Conservation (phyloP, 2,888 invertebrate genomes). For the Agriotes lineatus region DNA sequence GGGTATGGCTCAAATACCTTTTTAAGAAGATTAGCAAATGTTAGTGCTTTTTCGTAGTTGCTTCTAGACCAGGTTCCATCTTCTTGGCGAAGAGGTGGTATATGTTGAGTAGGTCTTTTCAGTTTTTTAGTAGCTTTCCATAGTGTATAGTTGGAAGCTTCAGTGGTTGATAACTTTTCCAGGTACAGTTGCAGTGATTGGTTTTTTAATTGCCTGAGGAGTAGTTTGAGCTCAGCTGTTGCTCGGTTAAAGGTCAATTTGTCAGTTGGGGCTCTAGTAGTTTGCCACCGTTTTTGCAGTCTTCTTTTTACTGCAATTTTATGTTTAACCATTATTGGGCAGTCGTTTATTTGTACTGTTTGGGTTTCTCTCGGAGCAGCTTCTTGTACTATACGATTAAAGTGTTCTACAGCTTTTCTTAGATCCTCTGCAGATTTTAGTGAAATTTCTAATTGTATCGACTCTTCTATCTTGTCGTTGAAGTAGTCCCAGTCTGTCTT, state of each 20-base stretch:
- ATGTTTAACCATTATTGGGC: background rate
- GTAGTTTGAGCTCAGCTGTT: background rate
- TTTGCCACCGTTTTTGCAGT: too few species aligned
- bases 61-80: too few species aligned
- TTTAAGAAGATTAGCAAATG: background rate
- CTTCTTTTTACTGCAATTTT: background rate
- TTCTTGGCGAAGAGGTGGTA: too few species aligned
- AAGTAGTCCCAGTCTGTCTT: background rate
- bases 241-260: constrained; percentile 3
- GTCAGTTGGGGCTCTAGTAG: constrained; percentile 8
- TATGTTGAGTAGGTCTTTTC: too few species aligned
- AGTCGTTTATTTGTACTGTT: background rate
- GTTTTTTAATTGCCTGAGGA: too few species aligned
- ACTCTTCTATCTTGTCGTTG: background rate
- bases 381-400: background rate
- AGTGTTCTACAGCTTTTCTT: too few species aligned
- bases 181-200: too few species aligned
- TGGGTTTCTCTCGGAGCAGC: background rate
- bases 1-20: background rate
- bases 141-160: too few species aligned
- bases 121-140: too few species aligned
- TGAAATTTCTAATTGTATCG: background rate
- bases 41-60: too few species aligned
- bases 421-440: too few species aligned
- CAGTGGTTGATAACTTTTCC: too few species aligned